Base-by-base conservation (phyloP, 2,797 vertebrate species). In the Syngnathus acus region DNA sequence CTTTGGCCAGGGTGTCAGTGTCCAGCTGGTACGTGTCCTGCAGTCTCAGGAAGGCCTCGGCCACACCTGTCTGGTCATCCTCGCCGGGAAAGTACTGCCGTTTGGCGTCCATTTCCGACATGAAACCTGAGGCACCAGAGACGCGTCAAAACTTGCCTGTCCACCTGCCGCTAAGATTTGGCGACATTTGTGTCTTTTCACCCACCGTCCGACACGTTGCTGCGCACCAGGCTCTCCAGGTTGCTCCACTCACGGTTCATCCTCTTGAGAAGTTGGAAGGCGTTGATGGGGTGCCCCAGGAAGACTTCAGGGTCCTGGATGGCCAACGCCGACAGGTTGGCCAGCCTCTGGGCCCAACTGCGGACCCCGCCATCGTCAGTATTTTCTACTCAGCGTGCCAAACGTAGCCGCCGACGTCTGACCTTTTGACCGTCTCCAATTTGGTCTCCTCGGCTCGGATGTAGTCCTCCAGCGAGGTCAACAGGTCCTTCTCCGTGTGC, bases 1-100 rank as follows among this genome's bases (percentile, higher is more conserved):
- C 97, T 39, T 81, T 93, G 0, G 97, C 95, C 55, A 99, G 93
- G 1, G 94, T 95, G 77, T 96, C 92, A 68, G 95, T 90, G 67
- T 97, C 95, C 79, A 99, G 89, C 68, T 92, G 92, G 78, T 99
- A 99, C 0, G 97, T 99, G 87, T 99, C 97, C 78, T 99, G 97
- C 68, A 99, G 92, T 54, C 97, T 84, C 55, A 99, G 79, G 10
- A 99, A 91, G 75, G 97, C 97, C 87, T 97, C 98, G 23, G 96
- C 97, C 64, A 95, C 96, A 8, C 97, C 97, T 0, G 94, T 95
- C 87, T 98, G 97, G 79, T 99, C 97, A 72, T 96, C 95, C 4
- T 98, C 95, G 16, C 92, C 94, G 0, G 97, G 97, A 72, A 99
- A 98, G 75, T 92, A 78, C 78, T 97, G 93, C 71, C 95, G 90